Percentiles rank a stretch among this genome's conserved stretches.
phyloP scores from a whole-genome alignment of 2,888 invertebrate genomes.

The Drosophila kuntzei region DNA sequence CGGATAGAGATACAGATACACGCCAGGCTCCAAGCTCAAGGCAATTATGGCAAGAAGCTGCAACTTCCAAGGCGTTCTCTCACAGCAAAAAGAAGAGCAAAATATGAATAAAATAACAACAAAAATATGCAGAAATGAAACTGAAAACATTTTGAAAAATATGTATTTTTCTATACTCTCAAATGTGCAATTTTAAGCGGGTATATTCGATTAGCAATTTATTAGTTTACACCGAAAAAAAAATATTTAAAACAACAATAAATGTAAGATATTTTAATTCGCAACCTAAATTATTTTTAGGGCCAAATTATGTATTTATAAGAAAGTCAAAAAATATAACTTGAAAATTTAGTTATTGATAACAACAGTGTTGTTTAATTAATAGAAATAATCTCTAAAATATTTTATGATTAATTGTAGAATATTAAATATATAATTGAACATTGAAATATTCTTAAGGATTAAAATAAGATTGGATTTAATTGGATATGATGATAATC shows the following conservation, averaged over 20 bases:
- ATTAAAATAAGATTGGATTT: neutral
- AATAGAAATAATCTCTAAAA: too few species aligned
- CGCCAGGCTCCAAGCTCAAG: slow-evolving; percentile 34
- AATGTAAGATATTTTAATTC: too few species aligned
- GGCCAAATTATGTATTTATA: too few species aligned
- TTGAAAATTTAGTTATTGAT: neutral
- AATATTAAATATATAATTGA: neutral
- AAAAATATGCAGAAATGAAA: slow-evolving; percentile 38
- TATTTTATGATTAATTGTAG: neutral
- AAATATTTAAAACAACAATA: neutral
- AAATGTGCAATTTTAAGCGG: neutral
- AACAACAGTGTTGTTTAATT: neutral
- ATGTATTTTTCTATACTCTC: slow-evolving; percentile 12
- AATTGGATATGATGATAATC: too few species aligned
- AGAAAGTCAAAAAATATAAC: too few species aligned
- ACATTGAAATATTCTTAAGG: neutral
- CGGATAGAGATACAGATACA: slow-evolving; percentile 3
- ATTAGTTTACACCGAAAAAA: neutral
- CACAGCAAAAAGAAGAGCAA: neutral
- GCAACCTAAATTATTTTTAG: too few species aligned
- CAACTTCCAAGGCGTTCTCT: slow-evolving; percentile 41
- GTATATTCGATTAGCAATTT: slow-evolving; percentile 7
- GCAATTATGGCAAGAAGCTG: slow-evolving; percentile 55
- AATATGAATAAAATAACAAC: slow-evolving; percentile 3
- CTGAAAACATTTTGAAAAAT: slow-evolving; percentile 39